These are phyloP conservation scores for Drosophila quinaria DNA, from an alignment of 2,888 invertebrate species.

Conservation along the genomic window DNA sequence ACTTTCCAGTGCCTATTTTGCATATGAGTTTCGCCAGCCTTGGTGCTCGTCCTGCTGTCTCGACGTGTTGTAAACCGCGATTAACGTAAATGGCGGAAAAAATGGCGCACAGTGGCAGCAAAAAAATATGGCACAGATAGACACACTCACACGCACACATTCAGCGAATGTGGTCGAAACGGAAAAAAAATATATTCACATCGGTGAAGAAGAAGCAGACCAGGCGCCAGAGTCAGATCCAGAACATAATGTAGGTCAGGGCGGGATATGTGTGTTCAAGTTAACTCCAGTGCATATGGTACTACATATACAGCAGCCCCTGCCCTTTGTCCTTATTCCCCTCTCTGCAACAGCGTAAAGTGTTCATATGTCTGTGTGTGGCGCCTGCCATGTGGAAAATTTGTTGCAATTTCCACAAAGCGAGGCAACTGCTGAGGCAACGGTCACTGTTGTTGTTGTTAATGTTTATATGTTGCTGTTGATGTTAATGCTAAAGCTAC, in stretches of 20 bases:
- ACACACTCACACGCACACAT: conserved; percentile 24
- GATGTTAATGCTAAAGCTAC: conserved; percentile 3
- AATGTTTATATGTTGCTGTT: conserved; percentile 20
- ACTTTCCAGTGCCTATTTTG: conserved; percentile 53
- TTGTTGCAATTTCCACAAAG: conserved; percentile 56
- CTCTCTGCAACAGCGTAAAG: conserved; percentile 30
- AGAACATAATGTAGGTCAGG: conserved; percentile 76
- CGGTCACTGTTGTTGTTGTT: conserved; percentile 28
- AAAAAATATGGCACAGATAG: conserved; percentile 48
- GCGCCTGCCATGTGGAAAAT: conserved; percentile 56
- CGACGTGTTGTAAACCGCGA: conserved; percentile 74
- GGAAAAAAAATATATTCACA: conserved; percentile 22
- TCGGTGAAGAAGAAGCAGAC: conserved; percentile 16
- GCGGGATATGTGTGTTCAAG: conserved; percentile 39
- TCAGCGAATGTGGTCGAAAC: conserved; percentile 23
- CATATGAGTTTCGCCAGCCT: conserved; percentile 44
- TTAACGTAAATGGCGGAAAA: conserved; percentile 75
- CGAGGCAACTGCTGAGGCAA: conserved; percentile 36
- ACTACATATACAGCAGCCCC: conserved; percentile 1
- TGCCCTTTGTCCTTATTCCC: neutral
- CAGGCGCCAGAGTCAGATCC: conserved; percentile 27
- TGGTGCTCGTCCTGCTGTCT: conserved; percentile 47
- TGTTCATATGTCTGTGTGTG: conserved; percentile 49
- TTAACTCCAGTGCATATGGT: conserved; percentile 42
- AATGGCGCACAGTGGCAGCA: conserved; percentile 51